phyloP scores from a whole-genome alignment of 2,113 vertebrate genomes.

The Cryptoleucopteryx plumbea region DNA sequence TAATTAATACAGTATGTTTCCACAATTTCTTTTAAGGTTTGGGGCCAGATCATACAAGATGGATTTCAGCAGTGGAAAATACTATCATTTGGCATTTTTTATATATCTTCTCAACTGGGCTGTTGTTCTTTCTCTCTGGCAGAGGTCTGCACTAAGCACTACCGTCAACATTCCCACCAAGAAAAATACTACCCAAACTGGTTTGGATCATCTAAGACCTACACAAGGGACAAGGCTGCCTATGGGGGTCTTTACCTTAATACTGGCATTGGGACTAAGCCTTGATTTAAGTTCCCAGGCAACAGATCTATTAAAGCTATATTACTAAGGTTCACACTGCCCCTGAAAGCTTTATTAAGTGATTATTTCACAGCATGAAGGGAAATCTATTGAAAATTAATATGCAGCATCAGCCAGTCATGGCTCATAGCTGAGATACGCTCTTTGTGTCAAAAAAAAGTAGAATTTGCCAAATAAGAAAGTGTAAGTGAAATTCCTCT shows the following conservation, averaged over 20 bases:
- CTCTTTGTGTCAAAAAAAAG: neutral
- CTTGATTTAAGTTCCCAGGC: constrained; percentile 28
- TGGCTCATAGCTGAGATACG: neutral
- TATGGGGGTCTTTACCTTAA: constrained; percentile 40
- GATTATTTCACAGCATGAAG: constrained; percentile 36
- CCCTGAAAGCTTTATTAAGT: constrained; percentile 58
- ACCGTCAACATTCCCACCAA: neutral
- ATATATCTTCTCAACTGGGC: neutral
- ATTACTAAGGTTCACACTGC: constrained; percentile 38
- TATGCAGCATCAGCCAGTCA: neutral
- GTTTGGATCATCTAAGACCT: neutral
- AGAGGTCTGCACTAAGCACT: neutral
- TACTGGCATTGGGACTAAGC: constrained; percentile 27
- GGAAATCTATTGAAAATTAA: constrained; percentile 45
- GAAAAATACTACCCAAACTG: neutral
- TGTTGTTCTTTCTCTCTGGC: neutral
- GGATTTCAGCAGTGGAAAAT: neutral
- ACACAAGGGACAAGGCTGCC: neutral
- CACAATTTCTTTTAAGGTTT: neutral
- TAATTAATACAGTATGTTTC: neutral
- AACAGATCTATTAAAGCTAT: constrained; percentile 42
- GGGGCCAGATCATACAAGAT: neutral
- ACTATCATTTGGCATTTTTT: neutral
- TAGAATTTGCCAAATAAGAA: neutral
- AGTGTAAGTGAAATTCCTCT: neutral